phyloP scores from a whole-genome alignment of 2,797 vertebrate genomes.

The Psittacula echo region DNA sequence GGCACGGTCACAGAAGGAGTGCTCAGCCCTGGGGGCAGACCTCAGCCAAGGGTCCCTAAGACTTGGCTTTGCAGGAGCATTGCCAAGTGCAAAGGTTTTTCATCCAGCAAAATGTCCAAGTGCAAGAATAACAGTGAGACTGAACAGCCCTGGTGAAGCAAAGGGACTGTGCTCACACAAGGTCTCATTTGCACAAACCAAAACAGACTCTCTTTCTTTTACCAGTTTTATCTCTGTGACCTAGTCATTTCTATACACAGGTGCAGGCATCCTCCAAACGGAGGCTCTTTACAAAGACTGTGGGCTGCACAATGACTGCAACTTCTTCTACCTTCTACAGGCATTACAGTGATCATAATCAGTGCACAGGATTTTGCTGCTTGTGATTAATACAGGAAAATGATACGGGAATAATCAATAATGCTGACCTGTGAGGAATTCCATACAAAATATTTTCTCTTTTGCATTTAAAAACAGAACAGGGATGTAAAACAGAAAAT shows the following conservation, averaged over 20 bases:
- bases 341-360: not conserved
- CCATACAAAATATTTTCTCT: not conserved
- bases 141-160: not conserved
- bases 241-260: conserved; percentile 14
- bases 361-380: not conserved
- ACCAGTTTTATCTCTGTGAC: not conserved
- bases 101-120: not conserved
- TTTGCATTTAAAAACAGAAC: not conserved
- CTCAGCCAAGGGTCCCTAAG: not conserved
- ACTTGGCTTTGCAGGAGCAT: not conserved
- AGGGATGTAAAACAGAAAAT: not conserved
- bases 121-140: not conserved
- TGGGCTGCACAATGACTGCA: not conserved
- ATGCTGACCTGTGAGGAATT: not conserved
- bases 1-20: rapidly evolving
- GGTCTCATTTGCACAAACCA: not conserved
- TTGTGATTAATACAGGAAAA: not conserved
- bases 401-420: not conserved
- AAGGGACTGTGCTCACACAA: not conserved
- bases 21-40: not conserved
- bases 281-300: not conserved
- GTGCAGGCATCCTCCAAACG: not conserved
- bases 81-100: not conserved
- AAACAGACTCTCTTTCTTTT: not conserved
- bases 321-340: not conserved